Evolutionary conservation across 1,140 invertebrate species (phyloP).

Genomic region (Drosophila nebulosa): DNA sequence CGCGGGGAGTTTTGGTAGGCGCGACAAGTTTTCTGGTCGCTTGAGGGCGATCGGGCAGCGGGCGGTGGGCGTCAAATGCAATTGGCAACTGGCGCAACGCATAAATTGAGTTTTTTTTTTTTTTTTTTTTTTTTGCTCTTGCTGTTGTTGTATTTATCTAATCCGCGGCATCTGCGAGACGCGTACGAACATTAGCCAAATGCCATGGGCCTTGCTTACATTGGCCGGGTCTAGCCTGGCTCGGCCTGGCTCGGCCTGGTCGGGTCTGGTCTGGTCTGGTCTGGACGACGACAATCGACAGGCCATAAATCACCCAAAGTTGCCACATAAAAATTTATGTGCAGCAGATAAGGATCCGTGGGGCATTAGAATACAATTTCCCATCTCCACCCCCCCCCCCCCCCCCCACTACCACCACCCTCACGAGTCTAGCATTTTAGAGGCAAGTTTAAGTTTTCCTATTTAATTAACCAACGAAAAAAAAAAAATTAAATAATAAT

Average conservation of each 20-base stretch:
- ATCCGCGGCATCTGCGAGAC: constrained; percentile 76
- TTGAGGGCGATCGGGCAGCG: background rate
- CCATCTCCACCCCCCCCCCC: no score
- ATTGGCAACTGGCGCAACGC: constrained; percentile 76
- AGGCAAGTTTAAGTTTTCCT: background rate
- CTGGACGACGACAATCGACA: constrained; percentile 70
- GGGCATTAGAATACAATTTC: constrained; percentile 74
- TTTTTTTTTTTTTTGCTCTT: no score
- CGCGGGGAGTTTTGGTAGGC: constrained; percentile 67
- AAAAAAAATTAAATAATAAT: background rate
- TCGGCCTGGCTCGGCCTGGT: background rate
- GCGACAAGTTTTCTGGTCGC: constrained; percentile 58
- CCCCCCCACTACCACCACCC: constrained; percentile 5
- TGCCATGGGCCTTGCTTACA: constrained; percentile 28
- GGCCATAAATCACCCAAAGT: constrained; percentile 78
- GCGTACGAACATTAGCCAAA: constrained; percentile 69
- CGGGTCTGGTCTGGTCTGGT: constrained; percentile 32
- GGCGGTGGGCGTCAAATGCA: constrained; percentile 29
- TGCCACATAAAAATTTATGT: constrained; percentile 75
- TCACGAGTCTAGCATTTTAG: constrained; percentile 15
- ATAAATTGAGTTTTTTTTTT: constrained; percentile 74
- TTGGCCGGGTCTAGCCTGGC: background rate
- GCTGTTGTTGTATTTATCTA: constrained; percentile 42
- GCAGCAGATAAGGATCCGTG: constrained; percentile 72
- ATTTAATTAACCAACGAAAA: background rate